Evolutionary conservation across 1,140 invertebrate genomes (phyloP).

Genomic region (Ips typographus): DNA sequence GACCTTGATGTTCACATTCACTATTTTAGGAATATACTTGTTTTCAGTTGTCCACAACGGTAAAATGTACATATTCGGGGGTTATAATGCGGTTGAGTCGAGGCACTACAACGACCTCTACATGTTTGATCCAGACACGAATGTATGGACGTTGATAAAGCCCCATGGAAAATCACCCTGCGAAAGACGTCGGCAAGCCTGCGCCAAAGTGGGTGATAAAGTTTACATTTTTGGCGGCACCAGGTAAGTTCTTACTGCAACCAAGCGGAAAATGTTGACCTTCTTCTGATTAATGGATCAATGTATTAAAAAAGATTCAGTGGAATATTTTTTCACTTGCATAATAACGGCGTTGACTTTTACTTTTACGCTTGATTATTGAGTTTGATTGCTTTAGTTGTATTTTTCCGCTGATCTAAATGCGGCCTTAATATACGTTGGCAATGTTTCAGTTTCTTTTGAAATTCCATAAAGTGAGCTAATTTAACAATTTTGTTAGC

Average conservation of each 20-base stretch:
- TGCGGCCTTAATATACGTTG: no score
- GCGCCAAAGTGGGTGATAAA: constrained; percentile 68
- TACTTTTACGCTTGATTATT: no score
- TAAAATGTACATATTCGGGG: constrained; percentile 84
- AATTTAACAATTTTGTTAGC: no score
- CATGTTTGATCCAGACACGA: constrained; percentile 65
- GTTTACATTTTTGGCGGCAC: constrained; percentile 86
- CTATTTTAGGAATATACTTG: neutral
- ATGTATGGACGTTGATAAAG: constrained; percentile 64
- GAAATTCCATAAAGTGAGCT: no score
- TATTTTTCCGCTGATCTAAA: no score
- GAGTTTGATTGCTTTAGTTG: no score
- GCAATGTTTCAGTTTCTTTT: no score
- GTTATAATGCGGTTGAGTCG: constrained; percentile 74
- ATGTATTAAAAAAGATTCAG: no score
- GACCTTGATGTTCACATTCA: neutral
- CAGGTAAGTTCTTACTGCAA: constrained; percentile 56
- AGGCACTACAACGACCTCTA: constrained; percentile 82
- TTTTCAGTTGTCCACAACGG: constrained; percentile 72
- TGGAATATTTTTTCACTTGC: no score
- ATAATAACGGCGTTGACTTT: no score
- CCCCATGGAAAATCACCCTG: constrained; percentile 63
- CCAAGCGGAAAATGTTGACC: no score
- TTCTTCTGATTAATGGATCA: no score
- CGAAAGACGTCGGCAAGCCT: constrained; percentile 75